phyloP scores from a whole-genome alignment of 2,888 invertebrate genomes.

The Phorcus lineatus region DNA sequence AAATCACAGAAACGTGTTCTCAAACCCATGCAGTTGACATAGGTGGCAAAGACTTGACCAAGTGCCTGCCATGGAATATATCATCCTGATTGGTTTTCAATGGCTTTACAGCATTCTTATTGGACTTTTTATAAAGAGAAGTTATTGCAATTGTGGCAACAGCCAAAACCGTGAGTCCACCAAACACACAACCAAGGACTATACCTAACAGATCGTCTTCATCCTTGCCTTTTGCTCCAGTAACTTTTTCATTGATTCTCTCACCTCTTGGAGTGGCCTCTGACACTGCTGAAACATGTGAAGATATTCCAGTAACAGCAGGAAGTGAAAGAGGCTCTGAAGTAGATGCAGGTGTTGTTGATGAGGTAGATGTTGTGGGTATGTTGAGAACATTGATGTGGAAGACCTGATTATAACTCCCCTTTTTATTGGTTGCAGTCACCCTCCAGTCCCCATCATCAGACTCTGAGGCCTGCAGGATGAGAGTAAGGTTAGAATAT shows the following conservation, averaged over 20 bases:
- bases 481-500: slow-evolving; percentile 35
- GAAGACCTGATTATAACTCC: neutral
- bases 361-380: neutral
- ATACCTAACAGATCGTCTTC: neutral
- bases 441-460: slow-evolving; percentile 47
- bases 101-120: neutral
- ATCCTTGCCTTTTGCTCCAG: no score
- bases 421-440: slow-evolving; percentile 38
- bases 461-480: slow-evolving; percentile 30
- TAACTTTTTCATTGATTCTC: no score
- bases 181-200: neutral
- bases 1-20: no score
- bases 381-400: neutral
- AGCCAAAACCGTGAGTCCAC: neutral
- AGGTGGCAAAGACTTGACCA: neutral
- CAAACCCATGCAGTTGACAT: neutral
- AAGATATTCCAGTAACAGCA: neutral
- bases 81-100: neutral
- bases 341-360: neutral
- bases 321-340: neutral
- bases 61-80: neutral
- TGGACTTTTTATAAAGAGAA: neutral
- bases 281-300: neutral
- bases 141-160: neutral
- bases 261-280: no score